phyloP scores from a whole-genome alignment of 2,797 vertebrate genomes.

The Pelobates cultripes region DNA sequence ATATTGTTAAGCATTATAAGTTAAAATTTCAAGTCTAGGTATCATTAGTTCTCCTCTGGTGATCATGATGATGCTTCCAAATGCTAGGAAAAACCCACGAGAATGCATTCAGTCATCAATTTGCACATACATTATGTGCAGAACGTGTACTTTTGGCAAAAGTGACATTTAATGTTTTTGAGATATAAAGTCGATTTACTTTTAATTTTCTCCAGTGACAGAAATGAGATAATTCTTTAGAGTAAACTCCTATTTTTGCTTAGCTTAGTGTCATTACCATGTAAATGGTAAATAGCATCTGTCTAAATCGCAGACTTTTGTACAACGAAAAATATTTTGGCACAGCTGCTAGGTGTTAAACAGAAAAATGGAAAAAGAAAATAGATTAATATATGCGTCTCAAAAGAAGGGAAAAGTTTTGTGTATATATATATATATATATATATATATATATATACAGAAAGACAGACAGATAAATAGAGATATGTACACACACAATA shows the following conservation, averaged over 20 bases:
- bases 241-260: conserved; percentile 56
- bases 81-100: conserved; percentile 50
- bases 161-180: conserved; percentile 57
- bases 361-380: neutral
- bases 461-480: too few relatives aligned
- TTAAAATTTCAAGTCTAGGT: conserved; percentile 50
- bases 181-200: conserved; percentile 53
- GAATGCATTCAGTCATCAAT: conserved; percentile 48
- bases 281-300: conserved; percentile 56
- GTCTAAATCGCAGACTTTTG: conserved; percentile 53
- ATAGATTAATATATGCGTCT: neutral
- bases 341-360: conserved; percentile 39
- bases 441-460: neutral
- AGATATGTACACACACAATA: too few relatives aligned
- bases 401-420: neutral
- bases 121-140: conserved; percentile 52
- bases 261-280: conserved; percentile 55
- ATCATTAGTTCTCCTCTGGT: conserved; percentile 52
- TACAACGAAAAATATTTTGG: conserved; percentile 52
- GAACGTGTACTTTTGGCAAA: conserved; percentile 56
- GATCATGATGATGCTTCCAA: conserved; percentile 54
- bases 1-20: conserved; percentile 45
- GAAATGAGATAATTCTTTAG: conserved; percentile 56
- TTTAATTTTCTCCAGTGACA: conserved; percentile 53
- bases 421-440: neutral